Percentiles rank a stretch among this genome's conserved stretches.
These are phyloP conservation scores for Zaprionus kolodkinae DNA, from an alignment of 1,140 invertebrate species.

Conservation along the genomic window DNA sequence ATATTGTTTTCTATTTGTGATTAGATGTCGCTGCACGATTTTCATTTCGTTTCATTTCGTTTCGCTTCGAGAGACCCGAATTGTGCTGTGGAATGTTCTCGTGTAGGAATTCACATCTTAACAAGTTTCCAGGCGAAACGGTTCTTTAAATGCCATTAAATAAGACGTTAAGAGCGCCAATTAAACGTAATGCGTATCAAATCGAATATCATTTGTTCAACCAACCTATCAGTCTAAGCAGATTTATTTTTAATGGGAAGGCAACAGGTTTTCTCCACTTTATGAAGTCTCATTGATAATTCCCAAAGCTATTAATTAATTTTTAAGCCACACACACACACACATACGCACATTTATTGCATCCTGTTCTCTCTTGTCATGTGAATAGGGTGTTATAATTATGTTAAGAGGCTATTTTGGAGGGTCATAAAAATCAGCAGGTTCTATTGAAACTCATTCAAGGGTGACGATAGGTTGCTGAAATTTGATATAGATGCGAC, in stretches of 20 bases:
- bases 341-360: conserved; percentile 36
- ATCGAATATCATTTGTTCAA: conserved; percentile 39
- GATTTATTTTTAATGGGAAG: conserved; percentile 13
- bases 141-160: conserved; percentile 39
- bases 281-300: background rate
- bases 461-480: background rate
- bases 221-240: conserved; percentile 24
- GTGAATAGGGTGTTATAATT: conserved; percentile 2
- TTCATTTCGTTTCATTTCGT: conserved; percentile 30
- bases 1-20: conserved; percentile 79
- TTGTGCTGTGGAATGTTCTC: conserved; percentile 39
- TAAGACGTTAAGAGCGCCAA: conserved; percentile 1
- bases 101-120: conserved; percentile 56
- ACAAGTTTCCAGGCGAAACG: conserved; percentile 6
- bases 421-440: no score
- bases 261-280: conserved; percentile 14
- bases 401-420: background rate
- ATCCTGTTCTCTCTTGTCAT: conserved; percentile 15
- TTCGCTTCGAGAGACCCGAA: background rate
- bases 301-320: conserved; percentile 23
- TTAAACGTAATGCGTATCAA: conserved; percentile 48
- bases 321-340: conserved; percentile 11
- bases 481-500: background rate
- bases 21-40: conserved; percentile 77
- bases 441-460: background rate